Evolutionary conservation across 2,113 vertebrate species (phyloP), one percentile per base, ranked within the genome.

Genomic region (Tiliqua scincoides): DNA sequence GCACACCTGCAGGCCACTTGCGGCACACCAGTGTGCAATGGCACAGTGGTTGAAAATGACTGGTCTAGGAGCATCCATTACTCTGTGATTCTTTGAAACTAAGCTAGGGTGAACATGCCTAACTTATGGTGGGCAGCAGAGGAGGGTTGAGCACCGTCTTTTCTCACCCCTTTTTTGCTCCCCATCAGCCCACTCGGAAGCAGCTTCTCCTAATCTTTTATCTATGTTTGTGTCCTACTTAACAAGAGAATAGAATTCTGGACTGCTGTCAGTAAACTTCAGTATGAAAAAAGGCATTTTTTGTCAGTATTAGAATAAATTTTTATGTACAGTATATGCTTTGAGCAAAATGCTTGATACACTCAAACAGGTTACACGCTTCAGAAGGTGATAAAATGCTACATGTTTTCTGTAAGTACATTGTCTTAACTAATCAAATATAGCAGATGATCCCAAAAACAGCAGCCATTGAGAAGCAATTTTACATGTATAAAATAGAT

Each of bases 391-490:
- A 86, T 85, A 73, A 87, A 91, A 77, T 91, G 35, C 23, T 89
- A 72, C 67, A 87, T 84, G 73, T 87, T 82, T 89, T 88, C 76
- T 93, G 81, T 93, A 92, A 91, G 91, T 54, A 79, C 35, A 92
- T 70, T 88, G 85, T 91, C 89, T 1, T 70, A 87, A 91, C 83
- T 25, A 21, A 9, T 72, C 3, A 17, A 82, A 91, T 91, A 30
- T 25, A 79, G 37, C n/a, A 11, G 52, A 85, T 48, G 35, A 57
- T 78, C 67, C 37, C 8, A 20, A 79, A 72, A 72, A 10, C 57
- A 79, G 35, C 32, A 79, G 30, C 27, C 62, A 48, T 85, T 48
- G 52, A 61, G 40, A 62, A 72, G 57, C 30, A 35, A 40, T 79
- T 85, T 79, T 23, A 35, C 35, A 32, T 79, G 32, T 21, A 54